phyloP scores from a whole-genome alignment of 2,888 invertebrate species.

The Amphimallon solstitiale region DNA sequence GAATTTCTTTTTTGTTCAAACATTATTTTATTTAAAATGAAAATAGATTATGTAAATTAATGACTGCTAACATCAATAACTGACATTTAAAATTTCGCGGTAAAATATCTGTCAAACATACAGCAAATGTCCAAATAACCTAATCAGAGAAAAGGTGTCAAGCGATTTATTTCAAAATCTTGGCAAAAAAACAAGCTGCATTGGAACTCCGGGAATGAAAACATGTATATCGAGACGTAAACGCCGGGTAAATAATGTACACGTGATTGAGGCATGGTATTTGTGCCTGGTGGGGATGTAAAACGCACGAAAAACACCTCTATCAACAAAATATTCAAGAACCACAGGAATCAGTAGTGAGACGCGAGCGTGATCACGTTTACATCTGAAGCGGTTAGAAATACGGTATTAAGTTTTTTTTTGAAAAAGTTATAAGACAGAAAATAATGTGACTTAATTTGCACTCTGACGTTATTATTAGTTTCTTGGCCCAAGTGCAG shows the following conservation, averaged over 20 bases:
- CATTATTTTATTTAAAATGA: too few relatives aligned
- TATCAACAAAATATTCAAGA: slow-evolving; percentile 53
- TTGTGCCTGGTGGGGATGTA: slow-evolving; percentile 46
- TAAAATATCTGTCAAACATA: too few relatives aligned
- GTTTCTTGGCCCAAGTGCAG: slow-evolving; percentile 21
- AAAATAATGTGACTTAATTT: slow-evolving; percentile 40
- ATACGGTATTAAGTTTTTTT: slow-evolving; percentile 7
- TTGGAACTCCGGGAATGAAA: background rate
- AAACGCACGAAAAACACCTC: slow-evolving; percentile 54
- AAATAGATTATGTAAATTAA: too few relatives aligned
- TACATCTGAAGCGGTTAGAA: slow-evolving; percentile 9
- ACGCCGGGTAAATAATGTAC: slow-evolving; percentile 53
- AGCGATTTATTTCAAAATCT: background rate
- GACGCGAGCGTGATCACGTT: slow-evolving; percentile 55
- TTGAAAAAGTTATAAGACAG: background rate
- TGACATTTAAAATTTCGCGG: too few relatives aligned
- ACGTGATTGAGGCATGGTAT: slow-evolving; percentile 61
- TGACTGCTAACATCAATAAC: too few relatives aligned
- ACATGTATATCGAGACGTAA: slow-evolving; percentile 6
- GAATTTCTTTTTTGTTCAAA: too few relatives aligned
- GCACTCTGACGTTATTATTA: slow-evolving; percentile 25
- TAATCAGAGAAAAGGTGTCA: background rate
- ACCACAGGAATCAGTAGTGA: slow-evolving; percentile 42
- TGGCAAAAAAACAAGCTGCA: slow-evolving; percentile 1
- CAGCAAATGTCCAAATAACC: too few relatives aligned